phyloP scores from a whole-genome alignment of 2,888 invertebrate species.

The Clitarchus hookeri region DNA sequence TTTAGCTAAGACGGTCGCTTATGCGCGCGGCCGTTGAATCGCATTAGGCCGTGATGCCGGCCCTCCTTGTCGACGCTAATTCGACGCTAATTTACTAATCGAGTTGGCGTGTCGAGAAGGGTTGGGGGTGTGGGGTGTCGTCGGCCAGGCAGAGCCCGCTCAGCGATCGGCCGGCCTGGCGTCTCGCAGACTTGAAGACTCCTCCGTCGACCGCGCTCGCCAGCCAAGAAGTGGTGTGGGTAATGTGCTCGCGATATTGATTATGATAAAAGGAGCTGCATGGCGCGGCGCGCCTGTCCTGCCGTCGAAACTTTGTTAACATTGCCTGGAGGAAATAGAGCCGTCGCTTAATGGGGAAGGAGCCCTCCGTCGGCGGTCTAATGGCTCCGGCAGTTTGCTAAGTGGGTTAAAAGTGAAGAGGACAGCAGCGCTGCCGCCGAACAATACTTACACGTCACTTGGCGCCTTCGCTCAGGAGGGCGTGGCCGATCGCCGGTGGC shows the following conservation, averaged over 20 bases:
- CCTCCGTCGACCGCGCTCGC: not conserved
- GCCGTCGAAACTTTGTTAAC: not conserved
- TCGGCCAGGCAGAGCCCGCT: not conserved
- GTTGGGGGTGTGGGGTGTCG: not conserved
- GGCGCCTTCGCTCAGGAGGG: no score
- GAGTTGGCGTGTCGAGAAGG: not conserved
- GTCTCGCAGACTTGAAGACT: not conserved
- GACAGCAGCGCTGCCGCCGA: not conserved
- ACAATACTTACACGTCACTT: not conserved
- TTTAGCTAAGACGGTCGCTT: no score
- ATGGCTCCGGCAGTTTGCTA: not conserved
- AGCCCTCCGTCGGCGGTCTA: not conserved
- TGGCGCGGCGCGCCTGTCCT: not conserved
- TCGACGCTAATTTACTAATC: no score
- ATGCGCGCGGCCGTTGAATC: no score
- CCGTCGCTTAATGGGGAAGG: slow-evolving; percentile 1
- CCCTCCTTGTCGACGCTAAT: no score
- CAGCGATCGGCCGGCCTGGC: not conserved
- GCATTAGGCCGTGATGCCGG: no score
- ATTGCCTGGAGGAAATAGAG: slow-evolving; percentile 2
- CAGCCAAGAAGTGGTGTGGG: not conserved
- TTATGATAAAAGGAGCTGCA: not conserved
- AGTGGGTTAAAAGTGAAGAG: not conserved
- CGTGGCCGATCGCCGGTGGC: no score
- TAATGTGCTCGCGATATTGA: slow-evolving; percentile 7